Base-by-base conservation (phyloP, 2,888 invertebrate genomes). In the Rhingia rostrata region DNA sequence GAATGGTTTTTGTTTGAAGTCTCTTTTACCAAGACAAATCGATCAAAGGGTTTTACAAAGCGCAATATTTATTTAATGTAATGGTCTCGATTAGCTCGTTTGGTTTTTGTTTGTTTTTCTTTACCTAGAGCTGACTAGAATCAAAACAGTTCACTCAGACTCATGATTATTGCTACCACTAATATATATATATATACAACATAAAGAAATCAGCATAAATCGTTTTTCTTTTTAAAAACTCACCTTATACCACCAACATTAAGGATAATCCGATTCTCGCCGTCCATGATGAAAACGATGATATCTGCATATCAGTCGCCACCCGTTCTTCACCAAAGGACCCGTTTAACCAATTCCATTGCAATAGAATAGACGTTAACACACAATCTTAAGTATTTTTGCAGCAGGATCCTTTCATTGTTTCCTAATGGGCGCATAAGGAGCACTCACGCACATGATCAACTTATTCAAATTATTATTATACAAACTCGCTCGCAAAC, bases 161-260 rank as follows among this genome's bases (percentile, higher is more conserved):
- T 22, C 22, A 22, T 22, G 22, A 2, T 22, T 22, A 41, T 41
- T 6, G 41, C 10, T 7, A 41, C 41, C 4, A 41, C 4, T 6
- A 41, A 7, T 5, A 9, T 5, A 5, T 39, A 6, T 22, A 47
- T 7, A 47, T 47, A 7, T 7, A 9, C 7, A 7, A 22, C 3
- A 7, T 7, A 6, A 7, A 9, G 22, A 22, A 22, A 4, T 7
- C 9, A 3, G 7, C 4, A 4, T 3, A 47, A 9, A 30, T 30
- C 4, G 22, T 22, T 22, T 22, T 22, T 22, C 35, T 4, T 33
- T n/a, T n/a, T n/a, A n/a, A n/a, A 30, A 6, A 84, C 91, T 89
- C 87, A 96, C 92, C 96, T 94, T 91, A 98, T 97, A 86, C 98
- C 98, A 87, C 98, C 97, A 90, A 98, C 97, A 93, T 98, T 98